phyloP scores from a whole-genome alignment of 2,797 vertebrate species.

The Malacoraja senta region DNA sequence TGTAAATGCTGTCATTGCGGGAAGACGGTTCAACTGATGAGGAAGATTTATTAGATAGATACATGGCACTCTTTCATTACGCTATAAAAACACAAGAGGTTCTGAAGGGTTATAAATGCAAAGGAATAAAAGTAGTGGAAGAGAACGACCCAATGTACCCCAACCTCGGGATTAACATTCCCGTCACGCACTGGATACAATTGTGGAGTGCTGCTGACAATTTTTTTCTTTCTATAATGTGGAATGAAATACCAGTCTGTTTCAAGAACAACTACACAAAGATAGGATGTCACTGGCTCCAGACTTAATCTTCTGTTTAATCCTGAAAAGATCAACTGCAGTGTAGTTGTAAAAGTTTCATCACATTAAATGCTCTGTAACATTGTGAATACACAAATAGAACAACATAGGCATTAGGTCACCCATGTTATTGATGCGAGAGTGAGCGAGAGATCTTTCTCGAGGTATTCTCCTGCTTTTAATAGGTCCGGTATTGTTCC shows the following conservation, averaged over 20 bases:
- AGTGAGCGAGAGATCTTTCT: conserved; percentile 49
- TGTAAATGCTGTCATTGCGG: conserved; percentile 24
- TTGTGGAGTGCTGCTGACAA: conserved; percentile 22
- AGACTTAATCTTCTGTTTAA: conserved; percentile 37
- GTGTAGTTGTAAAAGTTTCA: conserved; percentile 38
- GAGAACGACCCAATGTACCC: neutral
- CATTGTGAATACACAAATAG: conserved; percentile 39
- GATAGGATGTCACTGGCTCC: conserved; percentile 38
- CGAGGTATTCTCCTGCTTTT: conserved; percentile 37
- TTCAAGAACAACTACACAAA: conserved; percentile 36
- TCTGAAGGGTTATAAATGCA: conserved; percentile 38
- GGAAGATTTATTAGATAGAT: conserved; percentile 25
- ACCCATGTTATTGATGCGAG: conserved; percentile 48
- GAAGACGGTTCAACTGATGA: conserved; percentile 11
- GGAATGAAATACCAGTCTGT: conserved; percentile 36
- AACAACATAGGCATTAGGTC: conserved; percentile 45
- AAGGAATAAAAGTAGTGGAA: conserved; percentile 34
- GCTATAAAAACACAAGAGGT: conserved; percentile 36
- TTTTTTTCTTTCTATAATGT: conserved; percentile 34
- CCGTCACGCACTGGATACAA: conserved; percentile 5
- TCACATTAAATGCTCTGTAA: conserved; percentile 32
- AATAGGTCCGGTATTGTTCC: conserved; percentile 53
- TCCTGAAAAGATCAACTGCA: conserved; percentile 35
- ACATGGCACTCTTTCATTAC: conserved; percentile 36
- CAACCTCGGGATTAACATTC: conserved; percentile 28